A percentile compares a stretch with the other conserved stretches of the same genome.
Evolutionary conservation across 2,888 invertebrate species (phyloP).

Genomic region (Erynnis tages): DNA sequence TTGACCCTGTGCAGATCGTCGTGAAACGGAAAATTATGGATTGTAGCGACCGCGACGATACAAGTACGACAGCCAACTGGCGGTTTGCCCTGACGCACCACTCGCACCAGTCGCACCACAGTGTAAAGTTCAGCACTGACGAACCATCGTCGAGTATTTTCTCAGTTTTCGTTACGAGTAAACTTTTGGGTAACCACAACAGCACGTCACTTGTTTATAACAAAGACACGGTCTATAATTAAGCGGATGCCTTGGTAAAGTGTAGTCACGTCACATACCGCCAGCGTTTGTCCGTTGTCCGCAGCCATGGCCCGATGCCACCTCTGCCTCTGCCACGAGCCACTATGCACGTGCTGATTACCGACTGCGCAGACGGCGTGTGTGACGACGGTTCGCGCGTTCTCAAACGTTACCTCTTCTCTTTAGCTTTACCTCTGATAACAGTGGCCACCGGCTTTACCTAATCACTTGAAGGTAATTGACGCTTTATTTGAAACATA

Average conservation of each 20-base stretch:
- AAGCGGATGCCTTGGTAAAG: slow-evolving; percentile 22
- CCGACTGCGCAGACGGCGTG: slow-evolving; percentile 47
- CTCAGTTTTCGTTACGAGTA: slow-evolving; percentile 16
- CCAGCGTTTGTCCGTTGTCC: slow-evolving; percentile 41
- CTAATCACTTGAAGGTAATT: slow-evolving; percentile 52
- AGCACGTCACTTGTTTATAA: slow-evolving; percentile 17
- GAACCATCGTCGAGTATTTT: slow-evolving; percentile 45
- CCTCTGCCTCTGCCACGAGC: slow-evolving; percentile 12
- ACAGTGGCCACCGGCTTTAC: slow-evolving; percentile 47
- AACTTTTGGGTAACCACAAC: slow-evolving; percentile 12
- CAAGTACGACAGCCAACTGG: slow-evolving; percentile 73
- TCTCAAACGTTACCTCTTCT: slow-evolving; percentile 39
- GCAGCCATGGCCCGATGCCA: slow-evolving; percentile 40
- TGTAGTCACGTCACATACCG: slow-evolving; percentile 45
- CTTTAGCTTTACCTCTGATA: slow-evolving; percentile 55
- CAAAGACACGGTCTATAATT: slow-evolving; percentile 23
- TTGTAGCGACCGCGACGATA: slow-evolving; percentile 43
- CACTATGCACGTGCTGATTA: slow-evolving; percentile 41
- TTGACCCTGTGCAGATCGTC: slow-evolving; percentile 23
- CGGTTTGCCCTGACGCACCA: slow-evolving; percentile 70
- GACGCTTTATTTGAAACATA: slow-evolving; percentile 39
- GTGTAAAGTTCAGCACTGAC: slow-evolving; percentile 71
- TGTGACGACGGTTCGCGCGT: slow-evolving; percentile 45
- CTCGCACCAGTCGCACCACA: slow-evolving; percentile 56
- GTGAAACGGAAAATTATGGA: slow-evolving; percentile 29